Percentiles rank a stretch among this genome's conserved stretches.
Evolutionary conservation across 2,797 vertebrate species (phyloP).

Genomic region (Muscicapa comitata): DNA sequence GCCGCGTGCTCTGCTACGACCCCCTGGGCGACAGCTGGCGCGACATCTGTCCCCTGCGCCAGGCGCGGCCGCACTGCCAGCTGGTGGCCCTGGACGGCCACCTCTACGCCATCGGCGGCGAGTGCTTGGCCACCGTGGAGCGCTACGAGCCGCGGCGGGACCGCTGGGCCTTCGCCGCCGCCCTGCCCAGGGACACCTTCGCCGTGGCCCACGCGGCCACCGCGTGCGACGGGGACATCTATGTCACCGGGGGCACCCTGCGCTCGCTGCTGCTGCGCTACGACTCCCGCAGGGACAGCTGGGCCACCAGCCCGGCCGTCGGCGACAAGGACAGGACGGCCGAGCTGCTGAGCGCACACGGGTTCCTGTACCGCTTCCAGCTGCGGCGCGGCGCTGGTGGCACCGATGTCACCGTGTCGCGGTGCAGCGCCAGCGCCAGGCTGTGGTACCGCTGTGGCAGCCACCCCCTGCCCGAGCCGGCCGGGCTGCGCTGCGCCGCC

Average conservation of each 20-base stretch:
- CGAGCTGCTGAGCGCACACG: constrained; percentile 80
- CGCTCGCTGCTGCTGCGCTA: constrained; percentile 86
- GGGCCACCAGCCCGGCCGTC: constrained; percentile 74
- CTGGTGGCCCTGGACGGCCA: constrained; percentile 87
- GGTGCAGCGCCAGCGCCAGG: constrained; percentile 82
- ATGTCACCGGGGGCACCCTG: constrained; percentile 87
- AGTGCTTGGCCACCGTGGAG: constrained; percentile 90
- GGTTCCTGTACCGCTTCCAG: constrained; percentile 91
- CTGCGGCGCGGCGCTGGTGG: constrained; percentile 76
- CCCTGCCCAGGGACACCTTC: constrained; percentile 88
- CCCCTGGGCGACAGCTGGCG: constrained; percentile 88
- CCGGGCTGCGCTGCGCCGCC: constrained; percentile 81
- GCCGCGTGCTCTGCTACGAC: constrained; percentile 91
- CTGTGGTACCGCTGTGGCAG: constrained; percentile 89
- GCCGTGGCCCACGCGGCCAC: constrained; percentile 89
- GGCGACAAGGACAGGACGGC: constrained; percentile 79
- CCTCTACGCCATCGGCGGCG: constrained; percentile 92
- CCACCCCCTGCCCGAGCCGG: constrained; percentile 54
- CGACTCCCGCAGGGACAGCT: constrained; percentile 73
- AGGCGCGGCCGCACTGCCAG: constrained; percentile 85
- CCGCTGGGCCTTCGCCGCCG: constrained; percentile 85
- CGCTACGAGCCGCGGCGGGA: constrained; percentile 87
- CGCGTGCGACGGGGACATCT: constrained; percentile 83
- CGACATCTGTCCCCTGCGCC: constrained; percentile 79
- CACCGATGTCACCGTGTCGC: constrained; percentile 75